Evolutionary conservation across 2,113 vertebrate species (phyloP).

Genomic region (Heterochromis multidens): DNA sequence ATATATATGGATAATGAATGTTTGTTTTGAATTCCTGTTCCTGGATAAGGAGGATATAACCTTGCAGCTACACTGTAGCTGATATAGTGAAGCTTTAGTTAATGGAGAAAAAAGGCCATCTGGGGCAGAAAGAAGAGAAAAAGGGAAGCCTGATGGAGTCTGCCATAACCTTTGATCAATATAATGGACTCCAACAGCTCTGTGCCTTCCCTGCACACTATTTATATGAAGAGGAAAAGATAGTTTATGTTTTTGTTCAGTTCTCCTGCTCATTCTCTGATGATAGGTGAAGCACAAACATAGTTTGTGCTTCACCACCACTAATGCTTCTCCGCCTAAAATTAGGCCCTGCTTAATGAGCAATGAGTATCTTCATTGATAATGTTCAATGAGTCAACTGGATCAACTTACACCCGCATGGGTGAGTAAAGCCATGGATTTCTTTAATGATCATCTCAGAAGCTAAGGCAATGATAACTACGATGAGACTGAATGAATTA

Average conservation of each 20-base stretch:
- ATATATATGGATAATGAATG: not conserved
- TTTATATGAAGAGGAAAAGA: not conserved
- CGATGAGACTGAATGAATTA: slow-evolving; percentile 30
- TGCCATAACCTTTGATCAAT: slow-evolving; percentile 47
- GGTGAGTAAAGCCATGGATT: slow-evolving; percentile 6
- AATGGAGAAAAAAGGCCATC: slow-evolving; percentile 44
- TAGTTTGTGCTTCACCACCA: not conserved
- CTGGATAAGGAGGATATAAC: not conserved
- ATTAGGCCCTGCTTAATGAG: slow-evolving; percentile 15
- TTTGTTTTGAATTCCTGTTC: slow-evolving; percentile 15
- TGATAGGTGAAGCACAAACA: not conserved
- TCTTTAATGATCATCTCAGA: slow-evolving; percentile 17
- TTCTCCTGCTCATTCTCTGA: not conserved
- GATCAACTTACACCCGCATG: slow-evolving; percentile 16
- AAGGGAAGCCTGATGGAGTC: slow-evolving; percentile 28
- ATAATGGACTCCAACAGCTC: slow-evolving; percentile 46
- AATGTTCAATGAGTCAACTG: not conserved
- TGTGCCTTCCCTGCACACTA: not conserved
- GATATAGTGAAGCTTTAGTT: slow-evolving; percentile 17
- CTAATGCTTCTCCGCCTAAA: not conserved
- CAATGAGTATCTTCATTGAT: not conserved
- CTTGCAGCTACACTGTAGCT: not conserved
- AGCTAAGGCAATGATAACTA: slow-evolving; percentile 5
- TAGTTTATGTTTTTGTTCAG: not conserved
- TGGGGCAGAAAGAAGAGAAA: slow-evolving; percentile 13